Base-by-base conservation (phyloP, 2,888 invertebrate species). In the Plagodis pulveraria region DNA sequence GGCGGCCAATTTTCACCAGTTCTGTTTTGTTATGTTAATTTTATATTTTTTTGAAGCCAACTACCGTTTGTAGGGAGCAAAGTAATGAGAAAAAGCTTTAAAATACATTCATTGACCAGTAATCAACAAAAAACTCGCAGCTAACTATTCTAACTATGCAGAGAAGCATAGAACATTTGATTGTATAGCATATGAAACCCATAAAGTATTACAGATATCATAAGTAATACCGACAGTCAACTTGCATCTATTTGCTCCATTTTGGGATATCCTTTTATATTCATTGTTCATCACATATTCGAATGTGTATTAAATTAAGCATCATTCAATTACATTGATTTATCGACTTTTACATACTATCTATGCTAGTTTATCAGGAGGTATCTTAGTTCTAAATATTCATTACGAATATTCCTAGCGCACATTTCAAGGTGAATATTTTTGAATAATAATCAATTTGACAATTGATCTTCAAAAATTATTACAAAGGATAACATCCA, bases 251-350 rank as follows among this genome's bases (percentile, higher is more conserved):
- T 60, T 56, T 41, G 9, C 47, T 47, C n/a, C 45, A 50, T 40
- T 47, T 55, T 42, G 46, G 6, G 38, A 22, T 40, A 35, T 55
- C 52, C 43, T 12, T 53, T 62, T 62, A 57, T 56, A 10, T 46
- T 44, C 49, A 73, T 74, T 73, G 69, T 67, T 71, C 67, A 69
- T 70, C 63, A 71, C 67, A 70, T 67, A 69, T 67, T 71, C 51
- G 64, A 71, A 67, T 63, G 54, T 65, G 56, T 51, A 50, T 46
- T 50, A 66, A 58, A 41, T 58, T 58, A 58, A 62, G 22, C 22
- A 22, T 22, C 22, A 22, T 22, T 22, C 22, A 56, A 58, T 62
- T 66, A 62, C 55, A 61, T 57, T 61, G 62, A 58, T 59, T 63
- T 56, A 66, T 62, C 54, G 40, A 64, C 57, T 62, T 48, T 60